Evolutionary conservation across 2,888 invertebrate genomes (phyloP).

Genomic region (Drosophila prostipennis): DNA sequence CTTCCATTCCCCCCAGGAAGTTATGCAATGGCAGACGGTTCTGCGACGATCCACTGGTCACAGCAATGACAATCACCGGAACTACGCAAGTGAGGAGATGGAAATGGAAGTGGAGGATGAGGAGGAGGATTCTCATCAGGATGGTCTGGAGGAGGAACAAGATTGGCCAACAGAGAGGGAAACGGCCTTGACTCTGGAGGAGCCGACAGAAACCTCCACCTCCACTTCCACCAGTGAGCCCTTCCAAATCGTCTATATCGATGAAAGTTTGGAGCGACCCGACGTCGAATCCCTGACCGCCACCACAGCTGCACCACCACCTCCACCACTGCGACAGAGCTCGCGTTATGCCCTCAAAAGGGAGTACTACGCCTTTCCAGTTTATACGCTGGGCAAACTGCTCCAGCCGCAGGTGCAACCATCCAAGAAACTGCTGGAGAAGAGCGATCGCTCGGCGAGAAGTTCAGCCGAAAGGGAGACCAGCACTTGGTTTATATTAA

Average conservation of each 20-base stretch:
- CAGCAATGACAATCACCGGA: slow-evolving; percentile 64
- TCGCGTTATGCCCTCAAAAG: slow-evolving; percentile 67
- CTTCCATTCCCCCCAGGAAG: slow-evolving; percentile 72
- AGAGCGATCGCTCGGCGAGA: slow-evolving; percentile 11
- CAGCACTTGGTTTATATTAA: slow-evolving; percentile 78
- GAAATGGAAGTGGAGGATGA: neutral
- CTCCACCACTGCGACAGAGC: slow-evolving; percentile 48
- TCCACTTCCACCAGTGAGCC: slow-evolving; percentile 23
- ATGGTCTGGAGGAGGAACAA: neutral
- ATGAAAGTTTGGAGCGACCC: slow-evolving; percentile 73
- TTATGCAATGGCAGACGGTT: slow-evolving; percentile 65
- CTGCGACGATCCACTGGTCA: slow-evolving; percentile 27
- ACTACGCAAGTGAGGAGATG: slow-evolving; percentile 14
- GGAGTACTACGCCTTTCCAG: slow-evolving; percentile 76
- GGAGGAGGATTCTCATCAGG: neutral
- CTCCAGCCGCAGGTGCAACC: slow-evolving; percentile 39
- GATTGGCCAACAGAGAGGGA: slow-evolving; percentile 15
- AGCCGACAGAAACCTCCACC: slow-evolving; percentile 13
- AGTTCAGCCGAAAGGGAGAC: slow-evolving; percentile 16
- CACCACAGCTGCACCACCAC: slow-evolving; percentile 11
- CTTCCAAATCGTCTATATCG: slow-evolving; percentile 73
- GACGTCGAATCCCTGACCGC: slow-evolving; percentile 11
- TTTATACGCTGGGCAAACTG: slow-evolving; percentile 75
- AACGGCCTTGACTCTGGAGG: neutral
- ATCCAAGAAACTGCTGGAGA: neutral